A percentile compares a stretch with the other conserved stretches of the same genome.
Conservation (phyloP, 92 coral and sea anemone genomes). For the Bergia puertoricense region DNA sequence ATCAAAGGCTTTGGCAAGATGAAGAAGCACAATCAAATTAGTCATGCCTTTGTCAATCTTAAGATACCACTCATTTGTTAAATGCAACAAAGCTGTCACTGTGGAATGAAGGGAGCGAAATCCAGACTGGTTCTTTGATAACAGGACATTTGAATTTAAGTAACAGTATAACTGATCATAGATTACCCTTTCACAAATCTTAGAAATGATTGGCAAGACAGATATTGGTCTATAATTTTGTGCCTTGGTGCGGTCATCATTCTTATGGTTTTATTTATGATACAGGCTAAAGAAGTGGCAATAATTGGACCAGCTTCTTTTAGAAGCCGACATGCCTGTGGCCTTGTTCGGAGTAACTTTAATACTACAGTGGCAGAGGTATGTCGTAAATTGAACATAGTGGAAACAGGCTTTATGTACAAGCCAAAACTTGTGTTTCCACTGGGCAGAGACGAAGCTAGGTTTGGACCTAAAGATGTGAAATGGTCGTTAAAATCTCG, state of each 20-base stretch:
- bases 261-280: constrained; percentile 50
- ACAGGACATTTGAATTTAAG: constrained; percentile 25
- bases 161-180: constrained; percentile 24
- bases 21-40: constrained; percentile 42
- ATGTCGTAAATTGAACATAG: constrained; percentile 33
- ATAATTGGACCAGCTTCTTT: not conserved
- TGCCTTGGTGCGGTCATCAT: constrained; percentile 48
- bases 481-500: constrained; percentile 59
- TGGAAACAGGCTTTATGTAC: constrained; percentile 28
- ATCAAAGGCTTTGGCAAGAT: constrained; percentile 49
- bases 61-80: constrained; percentile 46
- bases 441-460: constrained; percentile 47
- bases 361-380: constrained; percentile 29
- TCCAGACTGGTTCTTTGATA: constrained; percentile 47
- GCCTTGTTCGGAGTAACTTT: constrained; percentile 53
- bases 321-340: constrained; percentile 56
- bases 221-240: constrained; percentile 52
- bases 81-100: constrained; percentile 40
- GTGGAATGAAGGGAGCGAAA: constrained; percentile 43
- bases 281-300: constrained; percentile 16
- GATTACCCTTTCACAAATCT: constrained; percentile 53
- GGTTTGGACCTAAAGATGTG: constrained; percentile 52
- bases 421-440: constrained; percentile 46
- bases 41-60: constrained; percentile 35
- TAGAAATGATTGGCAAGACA: constrained; percentile 38